Evolutionary conservation across 2,888 invertebrate genomes (phyloP).

Genomic region (Tetropium fuscum): DNA sequence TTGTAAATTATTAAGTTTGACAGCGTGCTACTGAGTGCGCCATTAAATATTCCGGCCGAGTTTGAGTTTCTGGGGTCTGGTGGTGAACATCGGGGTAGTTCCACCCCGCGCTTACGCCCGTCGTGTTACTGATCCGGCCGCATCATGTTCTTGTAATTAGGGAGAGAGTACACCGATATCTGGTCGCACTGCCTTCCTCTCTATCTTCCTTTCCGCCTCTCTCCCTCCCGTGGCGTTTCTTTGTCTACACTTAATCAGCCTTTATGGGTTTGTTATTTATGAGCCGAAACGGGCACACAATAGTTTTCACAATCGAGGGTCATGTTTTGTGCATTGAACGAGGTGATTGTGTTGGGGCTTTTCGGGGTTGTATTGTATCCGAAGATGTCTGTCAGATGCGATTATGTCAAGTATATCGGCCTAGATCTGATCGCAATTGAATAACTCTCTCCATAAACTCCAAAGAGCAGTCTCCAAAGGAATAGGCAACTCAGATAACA

Average conservation of each 20-base stretch:
- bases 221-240: slow-evolving; percentile 9
- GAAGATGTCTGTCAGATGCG: too few relatives aligned
- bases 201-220: neutral
- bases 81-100: neutral
- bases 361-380: too few relatives aligned
- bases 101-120: slow-evolving; percentile 15
- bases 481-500: too few relatives aligned
- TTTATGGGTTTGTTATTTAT: slow-evolving; percentile 22
- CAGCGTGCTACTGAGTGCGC: slow-evolving; percentile 18
- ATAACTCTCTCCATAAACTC: too few relatives aligned
- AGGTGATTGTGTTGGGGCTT: slow-evolving; percentile 7
- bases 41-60: slow-evolving; percentile 22
- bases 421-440: too few relatives aligned
- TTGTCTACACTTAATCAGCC: slow-evolving; percentile 18
- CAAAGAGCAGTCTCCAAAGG: too few relatives aligned
- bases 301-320: slow-evolving; percentile 14
- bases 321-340: slow-evolving; percentile 6
- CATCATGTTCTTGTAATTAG: slow-evolving; percentile 26
- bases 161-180: slow-evolving; percentile 21
- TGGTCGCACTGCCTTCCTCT: neutral
- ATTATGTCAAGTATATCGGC: too few relatives aligned
- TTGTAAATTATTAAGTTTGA: slow-evolving; percentile 27
- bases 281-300: slow-evolving; percentile 17
- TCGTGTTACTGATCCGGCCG: slow-evolving; percentile 24
- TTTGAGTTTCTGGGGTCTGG: neutral